Conservation (phyloP, 2,113 vertebrate species). For the Capra hircus region DNA sequence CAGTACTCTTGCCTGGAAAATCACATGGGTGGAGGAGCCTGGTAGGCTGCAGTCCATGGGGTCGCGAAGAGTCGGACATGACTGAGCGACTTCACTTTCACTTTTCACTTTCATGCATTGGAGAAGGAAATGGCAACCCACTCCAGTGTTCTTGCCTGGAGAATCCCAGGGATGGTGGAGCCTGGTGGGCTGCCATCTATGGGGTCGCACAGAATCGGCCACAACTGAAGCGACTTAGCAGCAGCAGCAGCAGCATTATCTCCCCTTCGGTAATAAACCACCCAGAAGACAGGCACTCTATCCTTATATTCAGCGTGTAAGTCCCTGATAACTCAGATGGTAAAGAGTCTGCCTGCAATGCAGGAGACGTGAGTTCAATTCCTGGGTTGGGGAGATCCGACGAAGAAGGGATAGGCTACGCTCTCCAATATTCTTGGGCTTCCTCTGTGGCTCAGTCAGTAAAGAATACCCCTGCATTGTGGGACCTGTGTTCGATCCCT, state of each 20-base stretch:
- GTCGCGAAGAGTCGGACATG: fast-evolving
- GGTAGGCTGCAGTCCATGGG: too few species aligned
- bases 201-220: too few species aligned
- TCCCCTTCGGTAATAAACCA: not conserved
- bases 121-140: too few species aligned
- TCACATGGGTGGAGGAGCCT: too few species aligned
- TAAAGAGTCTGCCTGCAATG: not conserved
- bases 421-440: not conserved
- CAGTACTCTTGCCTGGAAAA: too few species aligned
- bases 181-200: too few species aligned
- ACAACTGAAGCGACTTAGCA: too few species aligned
- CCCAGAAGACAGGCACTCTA: not conserved
- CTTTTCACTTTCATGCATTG: too few species aligned
- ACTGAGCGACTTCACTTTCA: too few species aligned
- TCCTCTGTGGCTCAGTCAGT: not conserved
- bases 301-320: not conserved
- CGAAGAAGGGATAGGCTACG: not conserved
- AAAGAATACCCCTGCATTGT: not conserved
- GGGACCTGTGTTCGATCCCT: not conserved
- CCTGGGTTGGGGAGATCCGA: not conserved
- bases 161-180: too few species aligned
- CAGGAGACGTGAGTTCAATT: not conserved
- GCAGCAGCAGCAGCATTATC: too few species aligned
- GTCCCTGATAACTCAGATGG: not conserved
- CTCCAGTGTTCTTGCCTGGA: too few species aligned